Base-by-base conservation (phyloP, 2,888 invertebrate genomes). In the Drosophila emarginata region DNA sequence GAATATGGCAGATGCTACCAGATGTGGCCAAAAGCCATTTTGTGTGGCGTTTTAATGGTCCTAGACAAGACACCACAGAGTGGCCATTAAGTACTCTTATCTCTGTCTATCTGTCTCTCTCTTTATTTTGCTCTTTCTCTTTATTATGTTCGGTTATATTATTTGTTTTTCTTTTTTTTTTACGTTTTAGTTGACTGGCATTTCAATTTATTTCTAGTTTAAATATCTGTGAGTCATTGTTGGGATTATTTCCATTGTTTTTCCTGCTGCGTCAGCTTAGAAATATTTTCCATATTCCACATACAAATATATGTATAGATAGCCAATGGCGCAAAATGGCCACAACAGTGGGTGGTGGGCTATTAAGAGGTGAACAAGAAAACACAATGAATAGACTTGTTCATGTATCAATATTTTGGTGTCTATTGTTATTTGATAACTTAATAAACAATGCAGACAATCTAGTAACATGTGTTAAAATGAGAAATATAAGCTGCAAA, bases 11-110 rank as follows among this genome's bases (percentile, higher is more conserved):
- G 45, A 45, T 45, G 45, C 18, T 45, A 45, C 18, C 45, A 45
- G 45, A 45, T 45, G 45, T 45, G 45, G 45, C 45, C 12, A 45
- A 21, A 11, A 21, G 45, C 18, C 45, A 21, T 45, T 45, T 45
- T 18, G 18, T 45, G 12, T 45, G 45, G 45, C 45, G 1, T 45
- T 21, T 45, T 45, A 45, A 45, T 45, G 45, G 18, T 21, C 12
- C 45, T 21, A 45, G 45, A 45, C 32, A 9, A 15, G 11, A 45
- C 11, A 9, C 45, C 4, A 21, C 18, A 45, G 21, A 12, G 45
- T 18, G 45, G 18, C 3, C 11, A 45, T 45, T 18, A 45, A 45
- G 45, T 37, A 37, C 37, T 37, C 37, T 37, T 37, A 37, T 12
- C 2, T 11, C 12, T 12, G 2, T 2, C 18, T 45, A 4, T 45